Conservation (phyloP, 2,888 invertebrate genomes). For the Calameuta idolon region DNA sequence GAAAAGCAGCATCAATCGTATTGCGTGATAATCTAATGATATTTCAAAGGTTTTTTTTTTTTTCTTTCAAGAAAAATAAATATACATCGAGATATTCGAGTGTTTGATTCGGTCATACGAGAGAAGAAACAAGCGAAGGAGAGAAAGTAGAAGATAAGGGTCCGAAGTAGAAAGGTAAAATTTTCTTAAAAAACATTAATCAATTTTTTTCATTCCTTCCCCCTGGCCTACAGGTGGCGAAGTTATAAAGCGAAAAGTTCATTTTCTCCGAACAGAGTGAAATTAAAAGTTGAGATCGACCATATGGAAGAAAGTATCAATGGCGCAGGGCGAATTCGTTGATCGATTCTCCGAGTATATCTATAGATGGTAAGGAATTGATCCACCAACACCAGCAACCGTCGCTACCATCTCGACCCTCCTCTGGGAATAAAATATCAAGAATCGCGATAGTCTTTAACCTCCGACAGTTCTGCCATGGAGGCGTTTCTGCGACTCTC, state of each 20-base stretch:
- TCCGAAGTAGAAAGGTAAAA: neutral
- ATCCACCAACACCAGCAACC: neutral
- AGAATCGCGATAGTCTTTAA: neutral
- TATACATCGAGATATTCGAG: neutral
- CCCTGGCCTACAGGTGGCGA: neutral
- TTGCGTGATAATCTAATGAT: neutral
- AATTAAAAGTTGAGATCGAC: neutral
- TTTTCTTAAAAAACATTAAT: neutral
- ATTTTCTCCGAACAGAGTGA: neutral
- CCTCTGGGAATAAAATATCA: neutral
- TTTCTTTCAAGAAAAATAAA: neutral
- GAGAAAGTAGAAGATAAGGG: neutral
- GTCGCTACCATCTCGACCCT: neutral
- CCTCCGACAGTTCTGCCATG: neutral
- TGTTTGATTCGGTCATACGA: neutral
- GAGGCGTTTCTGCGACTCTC: neutral
- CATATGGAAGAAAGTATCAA: neutral
- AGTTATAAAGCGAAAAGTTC: neutral
- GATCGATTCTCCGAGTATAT: neutral
- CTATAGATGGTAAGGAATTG: neutral
- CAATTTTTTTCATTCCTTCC: neutral
- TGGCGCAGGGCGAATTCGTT: neutral
- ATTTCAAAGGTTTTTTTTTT: neutral
- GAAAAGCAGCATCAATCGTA: neutral
- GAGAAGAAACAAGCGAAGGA: neutral